Percentiles rank a stretch among this genome's conserved stretches.
Conservation (phyloP, 2,888 invertebrate species). For the Tetanocera ferruginea region DNA sequence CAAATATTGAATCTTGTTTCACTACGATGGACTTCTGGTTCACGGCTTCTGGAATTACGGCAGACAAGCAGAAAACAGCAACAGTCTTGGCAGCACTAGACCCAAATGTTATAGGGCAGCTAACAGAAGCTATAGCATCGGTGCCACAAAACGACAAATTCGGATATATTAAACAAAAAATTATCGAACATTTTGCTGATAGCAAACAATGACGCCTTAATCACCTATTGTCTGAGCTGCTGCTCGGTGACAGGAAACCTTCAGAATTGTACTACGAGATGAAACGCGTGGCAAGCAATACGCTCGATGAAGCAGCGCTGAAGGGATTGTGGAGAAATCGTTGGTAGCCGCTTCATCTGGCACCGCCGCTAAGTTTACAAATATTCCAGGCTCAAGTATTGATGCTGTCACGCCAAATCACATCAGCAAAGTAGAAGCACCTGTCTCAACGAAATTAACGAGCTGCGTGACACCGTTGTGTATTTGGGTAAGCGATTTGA, state of each 20-base stretch:
- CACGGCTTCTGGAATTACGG: not conserved
- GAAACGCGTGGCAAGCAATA: too few species aligned
- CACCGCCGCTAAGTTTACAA: too few species aligned
- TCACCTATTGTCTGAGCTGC: too few species aligned
- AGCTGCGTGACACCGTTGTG: too few species aligned
- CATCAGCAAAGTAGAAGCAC: too few species aligned
- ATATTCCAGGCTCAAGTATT: not conserved
- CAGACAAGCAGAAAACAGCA: not conserved
- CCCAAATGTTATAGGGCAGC: not conserved
- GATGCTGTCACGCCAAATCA: not conserved
- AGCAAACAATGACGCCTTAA: constrained; percentile 17
- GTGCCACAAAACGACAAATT: not conserved
- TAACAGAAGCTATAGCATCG: not conserved
- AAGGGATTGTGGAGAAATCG: too few species aligned
- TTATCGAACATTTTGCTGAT: constrained; percentile 32
- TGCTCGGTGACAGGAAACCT: constrained; percentile 13
- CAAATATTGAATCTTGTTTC: constrained; percentile 8
- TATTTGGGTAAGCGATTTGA: too few species aligned
- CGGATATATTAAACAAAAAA: not conserved
- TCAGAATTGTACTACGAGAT: constrained; percentile 34
- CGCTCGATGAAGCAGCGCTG: too few species aligned
- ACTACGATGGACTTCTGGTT: not conserved
- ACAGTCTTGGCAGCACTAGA: not conserved
- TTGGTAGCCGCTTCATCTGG: too few species aligned
- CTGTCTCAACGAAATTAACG: too few species aligned